These are phyloP conservation scores for Xenopus borealis DNA, from an alignment of 2,113 vertebrate species.

Conservation along the genomic window DNA sequence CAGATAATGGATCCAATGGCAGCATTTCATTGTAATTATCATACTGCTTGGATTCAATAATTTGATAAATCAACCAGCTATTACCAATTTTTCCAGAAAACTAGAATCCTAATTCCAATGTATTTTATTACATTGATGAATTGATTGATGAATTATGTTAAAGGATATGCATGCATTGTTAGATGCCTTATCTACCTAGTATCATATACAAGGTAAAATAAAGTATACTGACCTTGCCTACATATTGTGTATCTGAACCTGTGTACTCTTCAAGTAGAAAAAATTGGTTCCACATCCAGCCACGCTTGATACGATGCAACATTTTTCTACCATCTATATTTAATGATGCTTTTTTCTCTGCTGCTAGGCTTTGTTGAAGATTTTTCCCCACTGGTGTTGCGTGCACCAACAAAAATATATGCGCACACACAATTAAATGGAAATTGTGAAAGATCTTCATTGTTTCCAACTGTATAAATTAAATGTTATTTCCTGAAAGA, in stretches of 20 bases:
- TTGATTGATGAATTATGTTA: too few relatives aligned
- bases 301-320: conserved; percentile 85
- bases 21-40: too few relatives aligned
- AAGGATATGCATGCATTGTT: too few relatives aligned
- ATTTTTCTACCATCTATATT: conserved; percentile 67
- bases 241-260: conserved; percentile 90
- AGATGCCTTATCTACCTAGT: too few relatives aligned
- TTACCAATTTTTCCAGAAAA: too few relatives aligned
- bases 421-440: conserved; percentile 61
- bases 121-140: too few relatives aligned
- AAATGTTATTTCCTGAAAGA: conserved; percentile 43
- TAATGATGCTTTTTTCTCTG: conserved; percentile 57
- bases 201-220: not conserved
- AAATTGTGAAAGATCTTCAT: conserved; percentile 62
- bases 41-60: too few relatives aligned
- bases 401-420: conserved; percentile 48
- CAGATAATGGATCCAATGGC: too few relatives aligned
- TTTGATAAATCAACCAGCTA: too few relatives aligned
- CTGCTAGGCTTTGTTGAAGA: conserved; percentile 48
- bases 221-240: conserved; percentile 86
- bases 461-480: conserved; percentile 39
- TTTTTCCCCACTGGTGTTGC: conserved; percentile 51
- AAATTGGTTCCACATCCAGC: conserved; percentile 99
- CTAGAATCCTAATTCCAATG: too few relatives aligned
- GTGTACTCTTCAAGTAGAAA: conserved; percentile 95